Evolutionary conservation across 2,113 vertebrate genomes (phyloP), one percentile per base, ranked within the genome.

Genomic region (Formicarius rufipectus): DNA sequence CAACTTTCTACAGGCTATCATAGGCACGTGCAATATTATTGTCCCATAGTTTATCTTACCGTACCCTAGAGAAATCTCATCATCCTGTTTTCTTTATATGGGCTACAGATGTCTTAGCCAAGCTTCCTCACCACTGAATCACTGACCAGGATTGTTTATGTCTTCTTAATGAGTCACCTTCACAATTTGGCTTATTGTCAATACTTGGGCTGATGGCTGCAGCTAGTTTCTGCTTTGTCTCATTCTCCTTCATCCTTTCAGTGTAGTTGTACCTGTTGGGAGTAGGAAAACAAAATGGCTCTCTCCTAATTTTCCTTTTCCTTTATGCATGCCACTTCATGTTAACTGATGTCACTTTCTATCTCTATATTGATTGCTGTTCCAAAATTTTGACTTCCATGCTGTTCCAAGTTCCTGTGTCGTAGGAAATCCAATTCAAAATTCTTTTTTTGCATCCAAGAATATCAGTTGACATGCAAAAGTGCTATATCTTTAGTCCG

Each of bases 11-110:
- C 69, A 80, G 80, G 73, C 94, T 97, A 94, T 97, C 96, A 63
- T 62, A 96, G 96, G 95, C 96, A 96, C 94, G 93, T 97, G 97
- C 96, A 95, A 76, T 92, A 97, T 97, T 97, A 97, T 97, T 97
- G 97, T 96, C 96, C 95, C 81, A 90, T 91, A 95, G 97, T 97
- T 97, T 97, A 97, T 96, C 96, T 95, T 97, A 92, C 90, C 95
- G 67, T 95, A 93, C 95, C 93, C 93, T 62, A 89, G 94, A 97
- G 97, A 96, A 97, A 97, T 95, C 93, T 96, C 91, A 97, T 88
- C 96, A 97, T 97, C 97, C 96, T 97, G 97, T 97, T 97, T 97
- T 97, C 96, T 97, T 97, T 97, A 96, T 96, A 97, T 97, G 96
- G 95, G 84, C 94, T 94, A 96, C 97, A 97, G 97, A 97, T 97